Evolutionary conservation across 2,888 invertebrate genomes (phyloP), one percentile per base, ranked within the genome.

Genomic region (Subacronicta megacephala): DNA sequence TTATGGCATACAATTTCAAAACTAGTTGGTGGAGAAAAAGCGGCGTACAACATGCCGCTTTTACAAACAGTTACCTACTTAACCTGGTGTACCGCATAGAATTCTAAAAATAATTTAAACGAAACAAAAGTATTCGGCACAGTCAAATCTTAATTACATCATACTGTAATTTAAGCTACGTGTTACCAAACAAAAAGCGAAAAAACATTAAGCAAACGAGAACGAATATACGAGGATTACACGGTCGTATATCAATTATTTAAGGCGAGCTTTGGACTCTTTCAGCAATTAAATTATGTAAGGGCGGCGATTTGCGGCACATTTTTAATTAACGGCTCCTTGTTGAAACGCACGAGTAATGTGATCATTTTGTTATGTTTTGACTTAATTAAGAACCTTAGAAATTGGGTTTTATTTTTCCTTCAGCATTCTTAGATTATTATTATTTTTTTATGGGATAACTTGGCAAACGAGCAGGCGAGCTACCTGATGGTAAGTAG

Each of bases 251-350:
- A 62, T 66, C 58, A 70, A 70, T 70, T 60, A 74, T 60, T 54
- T 64, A 61, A 59, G 42, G 33, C 40, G 20, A 46, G 54, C 44
- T 70, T 70, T 59, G 60, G 52, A 70, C 46, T 62, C 56, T 60
- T 60, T 61, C 57, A 61, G 40, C 66, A 67, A 66, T 75, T 69
- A 64, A 50, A 63, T 62, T 61, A 47, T 47, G 58, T 60, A 53
- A 44, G 42, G 50, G 43, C 17, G 29, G 13, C 23, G 46, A 53
- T 64, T 53, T 52, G 50, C 26, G 56, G 52, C 17, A 63, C 58
- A 61, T 60, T 72, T 72, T 58, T 61, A 66, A 66, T 72, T 53
- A 67, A 52, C 50, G 55, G 26, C 46, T 58, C 37, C 47, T 50
- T 62, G 35, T 20, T 59, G 6, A 13, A 29, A 17, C 23, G 9